phyloP scores from a whole-genome alignment of 2,888 invertebrate genomes.

The Tachina fera region DNA sequence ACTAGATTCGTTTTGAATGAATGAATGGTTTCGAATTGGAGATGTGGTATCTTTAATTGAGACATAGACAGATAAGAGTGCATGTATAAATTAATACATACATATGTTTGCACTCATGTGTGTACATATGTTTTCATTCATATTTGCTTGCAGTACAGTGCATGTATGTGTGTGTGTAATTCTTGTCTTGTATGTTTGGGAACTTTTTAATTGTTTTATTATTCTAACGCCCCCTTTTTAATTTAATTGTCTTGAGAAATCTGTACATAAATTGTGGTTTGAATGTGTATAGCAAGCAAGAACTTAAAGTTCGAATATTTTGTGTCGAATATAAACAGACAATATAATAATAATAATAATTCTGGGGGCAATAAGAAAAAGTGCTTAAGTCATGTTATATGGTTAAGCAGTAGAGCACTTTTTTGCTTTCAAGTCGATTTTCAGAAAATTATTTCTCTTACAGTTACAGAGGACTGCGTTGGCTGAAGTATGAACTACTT shows the following conservation, averaged over 20 bases:
- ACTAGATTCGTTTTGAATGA: slow-evolving; percentile 14
- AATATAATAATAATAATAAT: too few species aligned
- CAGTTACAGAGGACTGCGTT: too few species aligned
- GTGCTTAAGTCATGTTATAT: too few species aligned
- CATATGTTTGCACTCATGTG: not conserved
- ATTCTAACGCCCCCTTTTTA: slow-evolving; percentile 58
- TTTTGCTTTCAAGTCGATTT: too few species aligned
- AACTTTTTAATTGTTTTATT: slow-evolving; percentile 48
- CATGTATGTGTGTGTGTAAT: not conserved
- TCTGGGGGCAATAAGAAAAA: too few species aligned
- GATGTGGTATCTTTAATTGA: slow-evolving; percentile 53
- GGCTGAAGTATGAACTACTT: too few species aligned
- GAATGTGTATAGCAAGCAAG: not conserved
- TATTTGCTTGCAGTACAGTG: not conserved
- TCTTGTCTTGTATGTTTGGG: slow-evolving; percentile 27
- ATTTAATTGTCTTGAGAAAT: slow-evolving; percentile 69
- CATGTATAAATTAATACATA: slow-evolving; percentile 4
- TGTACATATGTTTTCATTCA: not conserved
- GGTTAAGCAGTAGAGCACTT: too few species aligned
- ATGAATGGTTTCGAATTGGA: slow-evolving; percentile 13
- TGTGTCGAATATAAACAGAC: too few species aligned
- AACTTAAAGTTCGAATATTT: too few species aligned
- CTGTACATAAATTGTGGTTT: not conserved
- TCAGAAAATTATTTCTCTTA: too few species aligned
- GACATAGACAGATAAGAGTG: slow-evolving; percentile 39